Conservation (phyloP, 2,888 invertebrate species). For the Amphipyra berbera region DNA sequence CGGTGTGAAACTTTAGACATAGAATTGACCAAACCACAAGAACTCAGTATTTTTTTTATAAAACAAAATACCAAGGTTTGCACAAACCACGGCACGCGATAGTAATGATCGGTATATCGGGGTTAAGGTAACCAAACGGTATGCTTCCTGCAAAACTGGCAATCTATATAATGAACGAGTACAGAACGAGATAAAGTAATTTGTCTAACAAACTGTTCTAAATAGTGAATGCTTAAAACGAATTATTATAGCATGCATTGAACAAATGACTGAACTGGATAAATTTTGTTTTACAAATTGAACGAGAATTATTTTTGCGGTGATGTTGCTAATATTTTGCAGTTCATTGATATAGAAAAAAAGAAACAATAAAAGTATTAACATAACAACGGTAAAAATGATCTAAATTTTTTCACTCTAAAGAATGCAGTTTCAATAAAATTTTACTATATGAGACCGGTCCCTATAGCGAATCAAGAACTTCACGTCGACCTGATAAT, state of each 20-base stretch:
- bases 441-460: too few relatives aligned
- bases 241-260: neutral
- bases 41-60: constrained; percentile 20
- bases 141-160: constrained; percentile 72
- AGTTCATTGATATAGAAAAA: too few relatives aligned
- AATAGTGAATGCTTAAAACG: constrained; percentile 9
- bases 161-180: constrained; percentile 55
- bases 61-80: constrained; percentile 66
- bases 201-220: constrained; percentile 28
- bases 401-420: too few relatives aligned
- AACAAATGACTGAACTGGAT: constrained; percentile 2
- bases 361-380: too few relatives aligned
- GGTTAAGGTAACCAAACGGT: constrained; percentile 79
- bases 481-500: too few relatives aligned
- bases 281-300: too few relatives aligned
- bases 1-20: constrained; percentile 1
- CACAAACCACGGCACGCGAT: constrained; percentile 71
- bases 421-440: too few relatives aligned
- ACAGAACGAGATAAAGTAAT: constrained; percentile 46
- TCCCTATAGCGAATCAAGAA: too few relatives aligned
- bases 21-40: constrained; percentile 13
- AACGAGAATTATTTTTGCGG: too few relatives aligned
- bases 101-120: constrained; percentile 67
- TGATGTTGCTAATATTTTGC: too few relatives aligned
- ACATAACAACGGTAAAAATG: too few relatives aligned